phyloP scores from a whole-genome alignment of 2,797 vertebrate species.

The Lepidocolaptes lacrymiger region DNA sequence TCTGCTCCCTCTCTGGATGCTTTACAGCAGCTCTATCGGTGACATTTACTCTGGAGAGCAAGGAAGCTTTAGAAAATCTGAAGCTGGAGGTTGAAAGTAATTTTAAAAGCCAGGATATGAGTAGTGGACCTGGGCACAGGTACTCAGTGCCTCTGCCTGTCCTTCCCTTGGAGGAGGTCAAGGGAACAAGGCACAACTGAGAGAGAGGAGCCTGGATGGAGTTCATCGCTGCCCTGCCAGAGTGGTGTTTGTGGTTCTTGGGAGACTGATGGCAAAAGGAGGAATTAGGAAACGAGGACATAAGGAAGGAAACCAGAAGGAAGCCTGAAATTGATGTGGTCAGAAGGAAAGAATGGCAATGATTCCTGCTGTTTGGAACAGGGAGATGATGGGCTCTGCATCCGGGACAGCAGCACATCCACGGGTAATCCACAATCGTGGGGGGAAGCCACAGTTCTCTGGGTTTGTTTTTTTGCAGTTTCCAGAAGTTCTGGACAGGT shows the following conservation, averaged over 20 bases:
- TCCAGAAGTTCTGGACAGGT: background rate
- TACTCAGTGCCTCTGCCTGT: background rate
- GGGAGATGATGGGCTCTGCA: background rate
- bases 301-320: background rate
- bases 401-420: background rate
- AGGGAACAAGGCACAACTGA: background rate
- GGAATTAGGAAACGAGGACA: background rate
- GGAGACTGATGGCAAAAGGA: background rate
- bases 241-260: rapidly evolving
- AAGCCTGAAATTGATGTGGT: background rate
- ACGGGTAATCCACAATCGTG: background rate
- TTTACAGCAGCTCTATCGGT: background rate
- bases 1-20: background rate
- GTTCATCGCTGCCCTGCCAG: rapidly evolving
- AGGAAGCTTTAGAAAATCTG: background rate
- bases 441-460: background rate
- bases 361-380: rapidly evolving
- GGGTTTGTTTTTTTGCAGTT: background rate
- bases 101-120: background rate
- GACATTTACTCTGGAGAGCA: background rate
- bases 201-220: background rate
- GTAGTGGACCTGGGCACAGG: background rate
- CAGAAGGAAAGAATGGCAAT: background rate
- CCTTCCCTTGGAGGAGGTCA: background rate
- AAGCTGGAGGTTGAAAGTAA: background rate